Conservation (phyloP, 2,888 invertebrate species). For the Drosophila histrio region DNA sequence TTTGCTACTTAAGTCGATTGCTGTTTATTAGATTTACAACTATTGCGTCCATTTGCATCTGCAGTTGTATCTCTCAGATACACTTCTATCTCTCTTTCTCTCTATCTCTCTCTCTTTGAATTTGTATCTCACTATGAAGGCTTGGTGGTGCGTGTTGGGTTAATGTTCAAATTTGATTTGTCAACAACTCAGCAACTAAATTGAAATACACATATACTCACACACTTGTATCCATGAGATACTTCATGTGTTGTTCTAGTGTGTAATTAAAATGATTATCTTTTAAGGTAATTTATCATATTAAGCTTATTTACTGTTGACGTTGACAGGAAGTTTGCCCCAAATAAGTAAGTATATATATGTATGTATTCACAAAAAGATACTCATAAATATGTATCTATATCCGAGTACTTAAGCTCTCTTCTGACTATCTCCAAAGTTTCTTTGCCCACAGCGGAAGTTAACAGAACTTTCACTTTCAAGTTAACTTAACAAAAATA, state of each 20-base stretch:
- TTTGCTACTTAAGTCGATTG: conserved; percentile 62
- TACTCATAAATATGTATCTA: conserved; percentile 6
- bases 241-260: conserved; percentile 63
- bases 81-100: conserved; percentile 2
- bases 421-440: conserved; percentile 12
- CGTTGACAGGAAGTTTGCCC: conserved; percentile 62
- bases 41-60: conserved; percentile 50
- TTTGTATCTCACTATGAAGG: conserved; percentile 2
- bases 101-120: not conserved
- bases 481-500: not conserved
- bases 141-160: conserved; percentile 2
- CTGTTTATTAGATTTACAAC: conserved; percentile 65
- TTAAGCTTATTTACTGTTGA: conserved; percentile 57
- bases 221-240: conserved; percentile 45
- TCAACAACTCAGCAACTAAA: conserved; percentile 50
- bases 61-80: conserved; percentile 46
- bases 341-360: conserved; percentile 38
- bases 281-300: conserved; percentile 58
- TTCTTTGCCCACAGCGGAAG: conserved; percentile 21
- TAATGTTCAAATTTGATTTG: conserved; percentile 47
- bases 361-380: not conserved
- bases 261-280: conserved; percentile 65
- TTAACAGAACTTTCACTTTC: conserved; percentile 25
- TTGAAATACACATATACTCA: conserved; percentile 40
- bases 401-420: conserved; percentile 1